A percentile compares a stretch with the other conserved stretches of the same genome.
Evolutionary conservation across 2,113 vertebrate genomes (phyloP).

Genomic region (Gobio gobio): DNA sequence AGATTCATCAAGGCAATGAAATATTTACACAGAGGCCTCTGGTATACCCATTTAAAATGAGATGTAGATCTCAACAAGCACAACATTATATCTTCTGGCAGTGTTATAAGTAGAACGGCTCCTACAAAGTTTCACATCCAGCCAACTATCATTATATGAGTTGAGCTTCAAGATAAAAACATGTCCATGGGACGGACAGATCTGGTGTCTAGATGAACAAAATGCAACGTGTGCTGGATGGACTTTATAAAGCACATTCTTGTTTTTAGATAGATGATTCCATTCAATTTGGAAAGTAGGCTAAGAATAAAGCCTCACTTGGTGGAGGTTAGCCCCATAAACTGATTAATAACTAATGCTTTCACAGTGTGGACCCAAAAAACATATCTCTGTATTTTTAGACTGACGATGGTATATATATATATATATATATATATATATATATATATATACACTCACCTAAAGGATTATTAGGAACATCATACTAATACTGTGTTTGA

Average conservation of each 20-base stretch:
- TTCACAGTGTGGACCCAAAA: not conserved
- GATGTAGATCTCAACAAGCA: constrained; percentile 41
- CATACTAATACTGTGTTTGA: too few relatives aligned
- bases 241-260: constrained; percentile 1
- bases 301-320: not conserved
- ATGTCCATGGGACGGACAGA: not conserved
- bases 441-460: too few relatives aligned
- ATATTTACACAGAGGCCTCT: constrained; percentile 48
- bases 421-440: not conserved
- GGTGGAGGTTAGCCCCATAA: not conserved
- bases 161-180: not conserved
- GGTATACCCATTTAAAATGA: constrained; percentile 35
- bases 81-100: constrained; percentile 11
- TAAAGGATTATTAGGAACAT: too few relatives aligned
- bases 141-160: constrained; percentile 13
- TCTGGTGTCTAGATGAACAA: not conserved
- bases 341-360: constrained; percentile 38
- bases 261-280: constrained; percentile 22
- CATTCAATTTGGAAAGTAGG: constrained; percentile 32
- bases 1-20: constrained; percentile 51
- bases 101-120: constrained; percentile 20
- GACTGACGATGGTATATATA: not conserved
- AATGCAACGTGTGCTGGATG: not conserved
- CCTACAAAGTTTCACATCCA: constrained; percentile 33
- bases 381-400: not conserved